Percentiles rank a stretch among this genome's conserved stretches.
Conservation (phyloP, 2,113 vertebrate species). For the Propithecus coquereli region DNA sequence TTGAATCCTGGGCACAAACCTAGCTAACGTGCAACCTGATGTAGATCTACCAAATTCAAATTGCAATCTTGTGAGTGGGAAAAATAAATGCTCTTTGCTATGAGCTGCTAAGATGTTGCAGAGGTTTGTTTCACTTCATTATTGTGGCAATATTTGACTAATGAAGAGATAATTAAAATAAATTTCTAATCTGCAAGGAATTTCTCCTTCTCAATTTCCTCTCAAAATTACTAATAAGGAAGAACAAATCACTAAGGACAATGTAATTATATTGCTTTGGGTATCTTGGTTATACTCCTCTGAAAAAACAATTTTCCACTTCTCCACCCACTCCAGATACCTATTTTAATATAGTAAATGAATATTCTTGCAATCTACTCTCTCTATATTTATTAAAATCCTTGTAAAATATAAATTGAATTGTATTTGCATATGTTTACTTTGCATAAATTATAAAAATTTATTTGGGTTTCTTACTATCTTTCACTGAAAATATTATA, state of each 20-base stretch:
- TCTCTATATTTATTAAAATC: neutral
- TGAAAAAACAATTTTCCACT: neutral
- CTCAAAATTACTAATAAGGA: conserved; percentile 29
- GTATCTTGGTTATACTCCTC: neutral
- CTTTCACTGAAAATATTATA: neutral
- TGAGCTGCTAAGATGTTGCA: neutral
- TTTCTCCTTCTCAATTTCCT: conserved; percentile 10
- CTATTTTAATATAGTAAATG: neutral
- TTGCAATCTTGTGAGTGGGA: neutral
- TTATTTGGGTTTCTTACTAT: neutral
- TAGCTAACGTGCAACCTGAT: neutral
- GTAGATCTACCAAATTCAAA: neutral
- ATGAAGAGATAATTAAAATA: conserved; percentile 26
- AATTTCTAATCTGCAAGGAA: neutral
- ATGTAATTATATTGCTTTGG: neutral
- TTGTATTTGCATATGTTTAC: neutral
- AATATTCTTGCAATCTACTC: neutral
- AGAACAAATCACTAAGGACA: neutral
- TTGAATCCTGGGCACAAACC: neutral
- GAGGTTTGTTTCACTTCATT: neutral
- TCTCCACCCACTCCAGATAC: neutral
- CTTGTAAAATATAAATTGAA: neutral
- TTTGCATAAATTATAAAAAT: neutral
- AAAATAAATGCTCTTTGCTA: neutral
- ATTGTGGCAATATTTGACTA: neutral